Evolutionary conservation across 1,140 invertebrate genomes (phyloP), one percentile per base, ranked within the genome.

Genomic region (Leptonema lineaticorne): DNA sequence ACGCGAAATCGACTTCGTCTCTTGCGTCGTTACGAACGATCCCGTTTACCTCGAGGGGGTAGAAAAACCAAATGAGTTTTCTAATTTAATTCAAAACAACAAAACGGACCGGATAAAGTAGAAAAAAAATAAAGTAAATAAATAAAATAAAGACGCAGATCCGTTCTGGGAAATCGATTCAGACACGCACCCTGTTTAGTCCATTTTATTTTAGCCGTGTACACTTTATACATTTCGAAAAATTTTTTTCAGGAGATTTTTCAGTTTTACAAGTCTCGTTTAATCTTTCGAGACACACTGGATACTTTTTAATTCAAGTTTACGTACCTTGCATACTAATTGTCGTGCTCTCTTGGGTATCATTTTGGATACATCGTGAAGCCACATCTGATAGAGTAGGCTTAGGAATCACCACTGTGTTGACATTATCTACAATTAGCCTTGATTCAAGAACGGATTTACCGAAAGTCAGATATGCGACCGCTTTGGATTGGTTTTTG

Each of bases 281-380:
- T 79, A 94, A 95, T 79, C 84, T 97, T 5, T 90, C 92, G 74
- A 84, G 95, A 5, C 90, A 95, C 75, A 93, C 94, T 1, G 95
- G 95, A 46, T 97, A 96, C 77, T 97, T 96, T 80, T 84, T 97
- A 3, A 94, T 97, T 69, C 94, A 97, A 82, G 93, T 96, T 11
- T 97, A 97, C 79, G 87, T 97, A 24, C 96, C 96, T 0, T 97
- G 95, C 76, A 93, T 95, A 57, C 84, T 98, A 56, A 95, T 97
- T 68, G 95, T 97, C 0, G 92, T 96, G 0, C 82, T 98, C 0
- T 97, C 94, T 0, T 98, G 95, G 94, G 95, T 98, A 0, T 95
- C 94, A 0, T 98, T 98, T 78, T 98, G 95, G 94, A 94, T 97
- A 73, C 94, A 97, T 82, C 85, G 95, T 24, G 95, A 98, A 81